Conservation (phyloP, 2,797 vertebrate genomes). For the Silurus aristotelis region DNA sequence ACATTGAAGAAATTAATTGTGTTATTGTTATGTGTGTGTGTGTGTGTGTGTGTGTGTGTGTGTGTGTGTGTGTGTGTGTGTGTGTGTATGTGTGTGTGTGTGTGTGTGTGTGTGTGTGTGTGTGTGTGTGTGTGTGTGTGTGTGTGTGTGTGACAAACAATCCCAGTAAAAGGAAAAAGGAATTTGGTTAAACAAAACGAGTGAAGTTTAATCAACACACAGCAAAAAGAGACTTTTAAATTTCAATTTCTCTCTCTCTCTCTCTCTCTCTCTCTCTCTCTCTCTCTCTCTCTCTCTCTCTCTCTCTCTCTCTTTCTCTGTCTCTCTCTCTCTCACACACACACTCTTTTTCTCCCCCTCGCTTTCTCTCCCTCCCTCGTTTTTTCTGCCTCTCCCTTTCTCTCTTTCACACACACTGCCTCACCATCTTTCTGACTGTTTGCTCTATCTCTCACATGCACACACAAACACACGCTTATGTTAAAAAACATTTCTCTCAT, state of each 20-base stretch:
- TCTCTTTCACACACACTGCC: no score
- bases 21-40: not conserved
- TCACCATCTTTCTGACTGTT: no score
- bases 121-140: not conserved
- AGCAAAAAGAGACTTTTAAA: not conserved
- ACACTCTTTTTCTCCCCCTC: not conserved
- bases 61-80: not conserved
- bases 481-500: no score
- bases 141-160: not conserved
- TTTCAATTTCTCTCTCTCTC: not conserved
- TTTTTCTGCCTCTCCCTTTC: not conserved
- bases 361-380: not conserved
- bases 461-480: no score
- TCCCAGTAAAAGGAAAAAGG: not conserved
- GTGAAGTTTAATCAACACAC: not conserved
- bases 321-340: not conserved
- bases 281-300: not conserved
- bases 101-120: not conserved
- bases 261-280: not conserved
- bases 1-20: not conserved
- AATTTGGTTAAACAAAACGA: slow-evolving; percentile 4
- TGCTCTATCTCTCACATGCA: no score
- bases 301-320: not conserved
- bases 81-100: not conserved
- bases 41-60: not conserved